A percentile compares a stretch with the other conserved stretches of the same genome.
Evolutionary conservation across 2,113 vertebrate genomes (phyloP).

Genomic region (Geococcyx californianus): DNA sequence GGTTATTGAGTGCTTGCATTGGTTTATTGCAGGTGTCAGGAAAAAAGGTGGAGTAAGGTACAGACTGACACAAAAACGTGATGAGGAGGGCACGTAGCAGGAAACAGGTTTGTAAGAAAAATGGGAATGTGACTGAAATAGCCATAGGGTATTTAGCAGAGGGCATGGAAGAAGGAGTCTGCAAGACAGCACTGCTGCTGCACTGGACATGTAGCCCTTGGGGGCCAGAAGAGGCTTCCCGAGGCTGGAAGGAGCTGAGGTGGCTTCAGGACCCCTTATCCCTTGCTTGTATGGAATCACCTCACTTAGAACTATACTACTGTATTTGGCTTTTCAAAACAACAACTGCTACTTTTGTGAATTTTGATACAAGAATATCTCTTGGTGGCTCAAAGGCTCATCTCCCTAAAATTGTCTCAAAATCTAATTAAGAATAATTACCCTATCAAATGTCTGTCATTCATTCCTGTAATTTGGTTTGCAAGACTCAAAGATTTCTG

Average conservation of each 20-base stretch:
- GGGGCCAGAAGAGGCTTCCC: not conserved
- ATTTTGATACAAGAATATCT: not conserved
- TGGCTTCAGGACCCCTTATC: not conserved
- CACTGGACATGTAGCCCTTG: not conserved
- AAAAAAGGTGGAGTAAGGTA: not conserved
- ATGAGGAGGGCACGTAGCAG: not conserved
- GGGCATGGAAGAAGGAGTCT: not conserved
- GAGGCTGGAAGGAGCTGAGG: not conserved
- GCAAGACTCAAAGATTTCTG: not conserved
- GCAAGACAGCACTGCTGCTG: not conserved
- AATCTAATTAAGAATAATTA: constrained; percentile 33
- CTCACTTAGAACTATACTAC: not conserved
- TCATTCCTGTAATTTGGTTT: not conserved
- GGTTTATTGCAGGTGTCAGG: not conserved
- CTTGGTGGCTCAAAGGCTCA: not conserved
- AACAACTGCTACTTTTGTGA: not conserved
- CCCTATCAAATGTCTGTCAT: not conserved
- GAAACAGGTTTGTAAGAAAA: not conserved
- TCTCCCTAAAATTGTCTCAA: not conserved
- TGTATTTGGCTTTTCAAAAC: not conserved
- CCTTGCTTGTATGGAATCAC: not conserved
- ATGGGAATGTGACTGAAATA: not conserved
- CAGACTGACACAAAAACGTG: not conserved
- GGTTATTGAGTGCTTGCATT: not conserved
- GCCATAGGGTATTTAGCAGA: not conserved